A percentile compares a stretch with the other conserved stretches of the same genome.
These are phyloP conservation scores for Mormyrops attenuatus DNA, from an alignment of 2,797 vertebrate genomes.

Conservation along the genomic window DNA sequence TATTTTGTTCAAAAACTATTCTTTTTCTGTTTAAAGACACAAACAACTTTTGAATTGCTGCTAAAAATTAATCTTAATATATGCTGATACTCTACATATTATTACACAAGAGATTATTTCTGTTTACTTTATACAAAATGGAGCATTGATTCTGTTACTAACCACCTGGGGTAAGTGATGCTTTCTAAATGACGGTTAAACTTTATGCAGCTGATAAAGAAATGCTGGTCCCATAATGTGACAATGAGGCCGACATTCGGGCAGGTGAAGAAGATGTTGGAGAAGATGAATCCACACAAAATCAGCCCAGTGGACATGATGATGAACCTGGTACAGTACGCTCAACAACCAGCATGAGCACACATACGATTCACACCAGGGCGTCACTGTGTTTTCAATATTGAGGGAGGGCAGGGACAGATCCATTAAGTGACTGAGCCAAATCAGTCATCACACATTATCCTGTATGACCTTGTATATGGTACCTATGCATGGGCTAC, in stretches of 20 bases:
- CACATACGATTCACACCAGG: background rate
- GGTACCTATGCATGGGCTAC: background rate
- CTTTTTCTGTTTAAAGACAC: background rate
- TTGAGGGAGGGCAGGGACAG: background rate
- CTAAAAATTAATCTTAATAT: background rate
- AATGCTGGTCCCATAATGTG: slow-evolving; percentile 61
- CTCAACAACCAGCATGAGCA: background rate
- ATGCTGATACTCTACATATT: background rate
- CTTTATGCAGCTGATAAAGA: slow-evolving; percentile 59
- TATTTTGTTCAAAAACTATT: background rate
- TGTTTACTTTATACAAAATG: background rate
- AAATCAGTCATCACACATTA: background rate
- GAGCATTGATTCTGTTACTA: background rate
- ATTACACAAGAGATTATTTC: background rate
- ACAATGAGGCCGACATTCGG: slow-evolving; percentile 64
- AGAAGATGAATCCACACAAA: slow-evolving; percentile 71
- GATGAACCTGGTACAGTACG: slow-evolving; percentile 66
- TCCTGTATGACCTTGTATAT: background rate
- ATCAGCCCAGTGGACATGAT: slow-evolving; percentile 73
- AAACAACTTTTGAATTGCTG: background rate
- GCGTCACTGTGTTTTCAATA: background rate
- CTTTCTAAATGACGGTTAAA: background rate
- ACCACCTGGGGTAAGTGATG: background rate
- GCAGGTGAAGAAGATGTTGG: slow-evolving; percentile 66
- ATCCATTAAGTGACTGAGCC: background rate